Conservation (phyloP, 2,888 invertebrate species). For the Nephrotoma guestfalica region DNA sequence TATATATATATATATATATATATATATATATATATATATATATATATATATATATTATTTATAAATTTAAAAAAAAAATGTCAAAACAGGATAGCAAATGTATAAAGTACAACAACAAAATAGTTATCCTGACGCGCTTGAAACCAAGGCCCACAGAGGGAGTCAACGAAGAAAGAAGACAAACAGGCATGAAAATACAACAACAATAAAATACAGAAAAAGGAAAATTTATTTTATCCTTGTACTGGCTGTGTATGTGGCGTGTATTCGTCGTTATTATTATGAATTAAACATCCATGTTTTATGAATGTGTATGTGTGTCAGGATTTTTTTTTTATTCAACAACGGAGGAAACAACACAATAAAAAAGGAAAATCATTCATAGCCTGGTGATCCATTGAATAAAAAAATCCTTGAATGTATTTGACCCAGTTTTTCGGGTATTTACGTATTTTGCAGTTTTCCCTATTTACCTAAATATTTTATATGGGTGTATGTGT, state of each 20-base stretch:
- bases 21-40: no score
- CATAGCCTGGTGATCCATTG: slow-evolving; percentile 2
- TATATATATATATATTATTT: background rate
- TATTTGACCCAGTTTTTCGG: slow-evolving; percentile 1
- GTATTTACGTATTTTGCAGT: background rate
- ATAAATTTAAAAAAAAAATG: background rate
- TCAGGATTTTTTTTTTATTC: background rate
- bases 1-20: no score
- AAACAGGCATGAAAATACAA: background rate
- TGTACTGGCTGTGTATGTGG: background rate
- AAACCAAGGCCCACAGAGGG: background rate
- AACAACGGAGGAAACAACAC: background rate
- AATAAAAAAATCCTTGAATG: background rate
- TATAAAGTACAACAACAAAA: background rate
- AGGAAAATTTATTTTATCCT: background rate
- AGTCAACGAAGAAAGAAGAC: background rate
- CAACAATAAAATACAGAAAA: no score
- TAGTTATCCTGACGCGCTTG: background rate
- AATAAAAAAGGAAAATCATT: background rate
- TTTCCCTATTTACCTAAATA: background rate
- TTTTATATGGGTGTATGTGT: background rate
- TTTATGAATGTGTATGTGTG: background rate
- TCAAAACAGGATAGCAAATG: background rate
- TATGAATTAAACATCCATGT: background rate
- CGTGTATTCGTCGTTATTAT: background rate